Evolutionary conservation across 2,797 vertebrate species (phyloP), one percentile per base, ranked within the genome.

Genomic region (Myripristis murdjan): DNA sequence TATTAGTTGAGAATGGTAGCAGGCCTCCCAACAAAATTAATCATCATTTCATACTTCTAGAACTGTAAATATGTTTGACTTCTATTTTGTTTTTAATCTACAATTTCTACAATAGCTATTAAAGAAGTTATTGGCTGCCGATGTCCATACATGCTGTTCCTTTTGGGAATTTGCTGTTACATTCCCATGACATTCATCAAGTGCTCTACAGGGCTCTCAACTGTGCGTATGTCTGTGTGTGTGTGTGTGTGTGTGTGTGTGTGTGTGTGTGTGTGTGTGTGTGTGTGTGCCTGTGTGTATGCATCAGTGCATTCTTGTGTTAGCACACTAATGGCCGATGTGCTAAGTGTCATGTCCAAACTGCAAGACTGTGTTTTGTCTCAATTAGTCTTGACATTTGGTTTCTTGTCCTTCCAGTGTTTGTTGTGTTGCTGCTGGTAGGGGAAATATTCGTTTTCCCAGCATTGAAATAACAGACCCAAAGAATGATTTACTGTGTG

Each of bases 131-230:
- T 56, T 77, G 65, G 22, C 69, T 67, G 46, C 64, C 22, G 20
- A 68, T 31, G 8, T 55, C 49, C 23, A 79, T 70, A 84, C 57
- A 65, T 79, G 31, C 75, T 76, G 54, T 87, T 20, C 47, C 67
- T 81, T 72, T 79, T 56, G 75, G 68, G 52, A 71, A 76, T 86
- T 83, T 84, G 64, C 43, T 63, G 5, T 69, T 46, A 6, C 57
- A 78, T 82, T 93, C 87, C 84, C 83, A 86, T 88, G 79, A 73
- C 70, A 84, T 84, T 78, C 82, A 83, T 89, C 81, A 73, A 65
- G 62, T 76, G 70, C 69, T 65, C 61, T 55, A 43, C 60, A 65
- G 68, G 82, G 31, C 84, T 75, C 48, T 75, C 49, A 73, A 71
- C 75, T 79, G 58, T 81, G 53, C 75, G 53, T 65, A 49, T 82